Evolutionary conservation across 2,888 invertebrate genomes (phyloP), one percentile per base, ranked within the genome.

Genomic region (Zonitis immaculata): DNA sequence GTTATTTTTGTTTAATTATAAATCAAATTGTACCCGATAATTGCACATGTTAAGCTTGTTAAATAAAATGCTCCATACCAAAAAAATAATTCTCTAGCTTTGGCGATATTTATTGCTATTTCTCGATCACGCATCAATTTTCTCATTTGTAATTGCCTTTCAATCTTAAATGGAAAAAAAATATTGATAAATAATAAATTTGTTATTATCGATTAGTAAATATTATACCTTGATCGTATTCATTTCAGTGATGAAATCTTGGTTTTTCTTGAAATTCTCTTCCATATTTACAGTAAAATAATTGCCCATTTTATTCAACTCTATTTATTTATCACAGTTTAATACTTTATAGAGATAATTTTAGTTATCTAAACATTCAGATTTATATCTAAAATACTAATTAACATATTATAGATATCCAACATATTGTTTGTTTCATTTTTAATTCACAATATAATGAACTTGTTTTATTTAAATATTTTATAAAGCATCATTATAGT

Each of bases 81-180:
- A 63, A 85, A 80, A 67, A 88, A 86, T 16, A 87, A 75, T 68
- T 91, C 90, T 60, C 90, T 78, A 59, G 82, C 80, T 66, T 82
- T 79, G 0, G 90, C 87, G 53, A 89, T 80, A 72, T 85, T 80
- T 75, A 86, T 76, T 0, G 91, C 89, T 74, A 83, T 79, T 75
- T 85, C 80, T 55, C 88, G 78, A 71, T 89, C 87, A 67, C 88
- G 81, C 78, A 91, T 83, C 74, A 88, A 87, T 73, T 87, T 86
- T 72, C 86, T 87, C 80, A 91, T 81, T 69, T 89, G 89, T 60
- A 91, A 84, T 77, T 90, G 89, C 54, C 89, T 79, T 69, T 89
- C 89, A 79, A 89, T 81, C 89, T 86, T 47, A n/a, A n/a, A n/a
- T n/a, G 54, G 60, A 44, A 32, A 42, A 26, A 48, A 52, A 44